phyloP scores from a whole-genome alignment of 2,797 vertebrate genomes.

The Takifugu ocellatus region DNA sequence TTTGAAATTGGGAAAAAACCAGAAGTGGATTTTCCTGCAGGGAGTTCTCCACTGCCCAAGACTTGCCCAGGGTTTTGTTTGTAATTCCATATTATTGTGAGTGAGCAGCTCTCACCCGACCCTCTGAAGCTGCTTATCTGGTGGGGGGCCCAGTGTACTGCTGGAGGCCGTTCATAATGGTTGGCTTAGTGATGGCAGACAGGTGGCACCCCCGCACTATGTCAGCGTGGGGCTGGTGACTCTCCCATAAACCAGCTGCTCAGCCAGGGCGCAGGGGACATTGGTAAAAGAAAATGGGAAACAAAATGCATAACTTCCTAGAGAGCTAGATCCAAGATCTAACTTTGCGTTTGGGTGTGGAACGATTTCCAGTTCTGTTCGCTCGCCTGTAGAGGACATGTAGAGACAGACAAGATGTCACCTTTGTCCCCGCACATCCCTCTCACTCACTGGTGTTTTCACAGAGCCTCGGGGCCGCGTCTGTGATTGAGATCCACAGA shows the following conservation, averaged over 20 bases:
- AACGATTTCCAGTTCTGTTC: background rate
- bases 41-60: slow-evolving; percentile 17
- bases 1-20: slow-evolving; percentile 7
- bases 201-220: slow-evolving; percentile 22
- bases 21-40: slow-evolving; percentile 13
- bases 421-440: slow-evolving; percentile 23
- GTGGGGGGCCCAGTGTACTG: slow-evolving; percentile 20
- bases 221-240: slow-evolving; percentile 18
- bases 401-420: slow-evolving; percentile 29
- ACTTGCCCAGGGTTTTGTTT: slow-evolving; percentile 32
- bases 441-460: slow-evolving; percentile 47
- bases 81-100: slow-evolving; percentile 56
- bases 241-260: slow-evolving; percentile 23
- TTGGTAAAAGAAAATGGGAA: slow-evolving; percentile 7
- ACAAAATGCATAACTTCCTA: background rate
- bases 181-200: slow-evolving; percentile 46
- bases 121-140: slow-evolving; percentile 60
- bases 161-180: slow-evolving; percentile 48
- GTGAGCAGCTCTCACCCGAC: slow-evolving; percentile 58
- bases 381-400: slow-evolving; percentile 42
- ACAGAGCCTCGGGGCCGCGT: slow-evolving; percentile 42
- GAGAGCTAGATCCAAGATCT: too few species aligned
- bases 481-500: slow-evolving; percentile 58
- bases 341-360: slow-evolving; percentile 1
- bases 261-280: background rate